A percentile compares a stretch with the other conserved stretches of the same genome.
phyloP scores from a whole-genome alignment of 1,140 invertebrate genomes.

The Archegozetes longisetosus region DNA sequence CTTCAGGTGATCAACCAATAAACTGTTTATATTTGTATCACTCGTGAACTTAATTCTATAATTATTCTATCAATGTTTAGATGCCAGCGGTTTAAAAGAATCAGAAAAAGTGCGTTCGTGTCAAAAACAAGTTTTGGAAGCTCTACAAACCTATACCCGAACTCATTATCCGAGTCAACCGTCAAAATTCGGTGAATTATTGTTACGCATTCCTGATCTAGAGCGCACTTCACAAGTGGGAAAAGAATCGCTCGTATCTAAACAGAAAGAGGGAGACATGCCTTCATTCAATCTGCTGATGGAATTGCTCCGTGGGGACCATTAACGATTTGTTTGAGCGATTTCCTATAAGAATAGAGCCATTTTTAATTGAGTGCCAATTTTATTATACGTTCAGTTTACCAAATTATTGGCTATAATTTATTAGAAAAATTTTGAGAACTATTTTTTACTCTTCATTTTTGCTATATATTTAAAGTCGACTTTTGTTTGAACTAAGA shows the following conservation, averaged over 20 bases:
- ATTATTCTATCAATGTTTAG: conserved; percentile 29
- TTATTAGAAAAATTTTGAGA: too few species aligned
- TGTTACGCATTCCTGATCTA: conserved; percentile 80
- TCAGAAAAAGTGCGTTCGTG: conserved; percentile 76
- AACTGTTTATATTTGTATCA: conserved; percentile 5
- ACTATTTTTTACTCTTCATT: too few species aligned
- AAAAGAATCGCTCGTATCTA: conserved; percentile 73
- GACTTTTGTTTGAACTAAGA: too few species aligned
- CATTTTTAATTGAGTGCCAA: background rate
- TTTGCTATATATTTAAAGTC: too few species aligned
- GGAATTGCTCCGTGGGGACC: conserved; percentile 76
- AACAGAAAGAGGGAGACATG: conserved; percentile 60
- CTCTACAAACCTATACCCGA: conserved; percentile 75
- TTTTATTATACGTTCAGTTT: background rate
- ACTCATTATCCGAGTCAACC: conserved; percentile 78
- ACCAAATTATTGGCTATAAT: too few species aligned
- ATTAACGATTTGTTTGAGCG: conserved; percentile 17
- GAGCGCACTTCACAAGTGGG: conserved; percentile 85
- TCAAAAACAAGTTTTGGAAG: conserved; percentile 82
- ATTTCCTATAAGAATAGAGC: background rate
- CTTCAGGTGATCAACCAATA: conserved; percentile 49
- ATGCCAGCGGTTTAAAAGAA: conserved; percentile 77
- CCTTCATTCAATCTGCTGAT: conserved; percentile 84
- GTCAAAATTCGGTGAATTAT: conserved; percentile 82
- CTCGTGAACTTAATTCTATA: conserved; percentile 8